These are phyloP conservation scores for Sinodicranocentrus sp. DNA, from an alignment of 2,888 invertebrate species.

Conservation along the genomic window DNA sequence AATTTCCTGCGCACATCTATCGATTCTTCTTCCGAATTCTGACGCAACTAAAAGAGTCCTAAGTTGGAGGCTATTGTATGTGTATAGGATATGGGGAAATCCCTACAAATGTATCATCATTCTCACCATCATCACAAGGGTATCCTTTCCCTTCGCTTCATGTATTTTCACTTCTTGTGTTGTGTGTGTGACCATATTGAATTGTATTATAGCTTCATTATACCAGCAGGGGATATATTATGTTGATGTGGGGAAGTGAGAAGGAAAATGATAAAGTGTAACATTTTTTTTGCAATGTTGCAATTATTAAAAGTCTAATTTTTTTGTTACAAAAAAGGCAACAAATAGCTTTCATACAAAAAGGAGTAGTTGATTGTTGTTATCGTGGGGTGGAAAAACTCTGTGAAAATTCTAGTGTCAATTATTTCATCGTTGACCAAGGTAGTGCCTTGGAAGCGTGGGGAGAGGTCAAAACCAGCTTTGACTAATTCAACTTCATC, in stretches of 20 bases:
- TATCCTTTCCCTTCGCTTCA: neutral
- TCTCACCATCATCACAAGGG: conserved; percentile 22
- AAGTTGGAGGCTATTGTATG: conserved; percentile 25
- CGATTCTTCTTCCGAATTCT: conserved; percentile 67
- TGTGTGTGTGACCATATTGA: conserved; percentile 70
- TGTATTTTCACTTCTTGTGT: neutral
- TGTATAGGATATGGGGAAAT: conserved; percentile 39
- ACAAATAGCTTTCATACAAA: neutral
- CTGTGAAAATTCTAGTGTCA: conserved; percentile 74
- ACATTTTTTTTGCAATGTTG: conserved; percentile 26
- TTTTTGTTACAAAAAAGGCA: neutral
- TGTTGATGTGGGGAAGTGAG: conserved; percentile 42
- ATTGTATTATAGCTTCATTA: conserved; percentile 65
- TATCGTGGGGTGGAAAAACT: conserved; percentile 21
- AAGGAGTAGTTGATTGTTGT: conserved; percentile 1
- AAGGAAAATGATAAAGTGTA: conserved; percentile 6
- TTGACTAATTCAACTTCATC: conserved; percentile 58
- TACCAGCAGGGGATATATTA: conserved; percentile 53
- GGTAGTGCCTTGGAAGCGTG: conserved; percentile 76
- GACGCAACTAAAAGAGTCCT: conserved; percentile 69
- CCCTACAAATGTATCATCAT: conserved; percentile 62
- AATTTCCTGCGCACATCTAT: conserved; percentile 73
- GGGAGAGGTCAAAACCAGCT: conserved; percentile 70
- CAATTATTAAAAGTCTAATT: conserved; percentile 28
- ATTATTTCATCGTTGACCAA: conserved; percentile 75